Evolutionary conservation across 2,113 vertebrate genomes (phyloP).

Genomic region (Cyanoramphus novaezelandiae): DNA sequence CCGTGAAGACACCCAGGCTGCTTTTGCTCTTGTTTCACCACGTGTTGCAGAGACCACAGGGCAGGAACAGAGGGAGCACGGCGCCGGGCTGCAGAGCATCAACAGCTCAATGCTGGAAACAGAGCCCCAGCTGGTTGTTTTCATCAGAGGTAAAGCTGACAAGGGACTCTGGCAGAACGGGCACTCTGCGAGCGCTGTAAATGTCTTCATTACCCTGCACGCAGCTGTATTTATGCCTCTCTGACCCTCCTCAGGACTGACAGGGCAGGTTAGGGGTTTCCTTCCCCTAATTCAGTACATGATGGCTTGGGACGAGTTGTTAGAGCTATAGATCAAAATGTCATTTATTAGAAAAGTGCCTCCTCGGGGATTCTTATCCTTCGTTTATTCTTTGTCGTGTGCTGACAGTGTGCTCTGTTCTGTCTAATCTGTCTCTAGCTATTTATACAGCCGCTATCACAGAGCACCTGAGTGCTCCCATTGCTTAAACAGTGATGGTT

Average conservation of each 20-base stretch:
- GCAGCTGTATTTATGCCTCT: not conserved
- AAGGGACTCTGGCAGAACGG: not conserved
- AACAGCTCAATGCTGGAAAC: accelerated
- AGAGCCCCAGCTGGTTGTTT: not conserved
- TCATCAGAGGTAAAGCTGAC: not conserved
- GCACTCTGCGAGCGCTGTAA: not conserved
- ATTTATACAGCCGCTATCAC: not conserved
- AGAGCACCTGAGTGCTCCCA: not conserved
- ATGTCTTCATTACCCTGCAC: not conserved
- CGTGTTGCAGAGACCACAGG: accelerated
- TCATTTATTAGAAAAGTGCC: conserved; percentile 9
- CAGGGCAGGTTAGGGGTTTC: not conserved
- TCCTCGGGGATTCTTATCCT: not conserved
- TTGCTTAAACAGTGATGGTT: not conserved
- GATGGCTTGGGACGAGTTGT: not conserved
- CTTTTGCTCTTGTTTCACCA: not conserved
- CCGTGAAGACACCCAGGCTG: not conserved
- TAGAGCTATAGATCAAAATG: conserved; percentile 23
- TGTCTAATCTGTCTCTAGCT: conserved; percentile 13
- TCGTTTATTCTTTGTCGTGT: not conserved
- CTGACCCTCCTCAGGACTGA: not conserved
- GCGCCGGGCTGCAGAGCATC: not conserved
- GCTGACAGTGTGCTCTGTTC: not conserved
- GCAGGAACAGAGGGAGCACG: accelerated
- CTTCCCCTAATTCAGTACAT: not conserved